Base-by-base conservation (phyloP, 2,113 vertebrate genomes). In the Melierax canorus region DNA sequence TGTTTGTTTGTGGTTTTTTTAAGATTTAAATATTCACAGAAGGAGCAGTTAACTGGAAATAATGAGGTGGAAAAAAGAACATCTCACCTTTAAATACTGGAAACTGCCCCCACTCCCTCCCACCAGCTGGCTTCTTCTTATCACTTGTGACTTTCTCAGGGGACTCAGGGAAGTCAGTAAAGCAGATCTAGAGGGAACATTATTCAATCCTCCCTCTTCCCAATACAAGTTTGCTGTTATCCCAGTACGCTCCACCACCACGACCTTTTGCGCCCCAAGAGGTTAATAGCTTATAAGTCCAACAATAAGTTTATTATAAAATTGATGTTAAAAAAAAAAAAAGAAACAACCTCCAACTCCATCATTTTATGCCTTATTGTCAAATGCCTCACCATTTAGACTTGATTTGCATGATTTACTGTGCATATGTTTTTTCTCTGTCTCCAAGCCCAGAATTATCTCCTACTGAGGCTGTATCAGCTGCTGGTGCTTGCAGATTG, bases 401-500 rank as follows among this genome's bases (percentile, higher is more conserved):
- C 39, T 68, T 32, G 64, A 95, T 97, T 97, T 97, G 84, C 86
- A 94, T 94, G 77, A 94, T 96, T 94, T 91, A 93, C 75, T 90
- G 38, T 86, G 60, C 82, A 53, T 95, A 60, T 90, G 30, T 63
- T 93, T 92, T 93, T 92, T 46, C 39, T 87, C 60, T 74, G 74
- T 93, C 73, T 95, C 68, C 79, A 97, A 92, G 81, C 94, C 84
- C 84, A 79, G 76, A 96, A 95, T 97, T 94, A 97, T 93, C 90
- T 96, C 56, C 91, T 94, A 79, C 92, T 94, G 92, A 94, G 86
- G 68, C 86, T 85, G 10, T 87, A 77, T 94, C 93, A 95, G 81
- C 95, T 95, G 75, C 94, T 95, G 55, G 68, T 67, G 83, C 75
- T 92, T 83, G 63, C 84, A 91, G 90, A 94, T 96, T 94, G 84